Base-by-base conservation (phyloP, 2,797 vertebrate species). In the Hyperoplus immaculatus region DNA sequence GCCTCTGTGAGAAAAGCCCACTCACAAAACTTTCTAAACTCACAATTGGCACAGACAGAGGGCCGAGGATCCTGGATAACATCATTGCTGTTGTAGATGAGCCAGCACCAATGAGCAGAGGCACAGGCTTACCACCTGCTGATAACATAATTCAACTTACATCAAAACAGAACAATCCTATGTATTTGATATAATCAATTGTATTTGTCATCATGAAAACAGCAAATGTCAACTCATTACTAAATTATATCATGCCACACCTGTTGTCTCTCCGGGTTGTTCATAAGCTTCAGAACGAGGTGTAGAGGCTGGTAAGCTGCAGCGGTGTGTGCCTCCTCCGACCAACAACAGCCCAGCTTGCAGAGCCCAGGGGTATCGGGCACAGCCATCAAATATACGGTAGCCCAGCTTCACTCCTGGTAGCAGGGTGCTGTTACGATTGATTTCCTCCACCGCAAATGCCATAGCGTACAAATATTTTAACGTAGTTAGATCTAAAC, bases 371-470 rank as follows among this genome's bases (percentile, higher is more conserved):
- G 82, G 91, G 56, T 85, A 76, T 70, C 76, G 61, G 8, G 5
- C 16, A 69, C 91, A 93, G 68, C 61, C 81, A 46, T 93, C 89
- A 38, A 84, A 54, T 56, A 93, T 85, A 12, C 46, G 75, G 67
- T 92, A 92, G 21, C 90, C 85, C 15, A 93, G 86, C 58, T 65
- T 89, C 58, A 93, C 72, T 61, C 83, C 87, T 3, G 88, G 93
- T 2, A 93, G 78, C 8, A 93, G 54, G 47, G 16, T 67, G 64
- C 64, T 75, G 74, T 91, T 81, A 3, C 29, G 72, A 77, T 92
- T 94, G 56, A 94, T 93, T 79, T 93, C 88, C 39, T 94, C 89
- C 84, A 95, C 89, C 0, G 94, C 90, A 86, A 93, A 96, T 9
- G 68, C 80, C 80, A 95, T 85, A 7, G 85, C 91, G 60, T 95